Evolutionary conservation across 2,888 invertebrate genomes (phyloP).

Genomic region (Shargacucullia verbasci): DNA sequence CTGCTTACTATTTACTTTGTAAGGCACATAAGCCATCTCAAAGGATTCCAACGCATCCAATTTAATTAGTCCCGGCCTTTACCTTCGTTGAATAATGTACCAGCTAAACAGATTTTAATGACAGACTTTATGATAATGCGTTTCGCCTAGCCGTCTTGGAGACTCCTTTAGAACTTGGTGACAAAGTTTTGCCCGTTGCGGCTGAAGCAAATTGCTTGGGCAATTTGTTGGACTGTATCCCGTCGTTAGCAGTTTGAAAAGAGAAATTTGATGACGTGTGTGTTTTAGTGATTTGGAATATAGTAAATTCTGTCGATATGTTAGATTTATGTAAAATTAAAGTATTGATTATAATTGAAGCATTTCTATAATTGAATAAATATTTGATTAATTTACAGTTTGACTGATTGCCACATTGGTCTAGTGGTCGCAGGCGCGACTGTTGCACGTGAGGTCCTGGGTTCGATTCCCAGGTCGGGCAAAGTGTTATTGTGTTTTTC

Average conservation of each 20-base stretch:
- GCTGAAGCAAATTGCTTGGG: slow-evolving; percentile 62
- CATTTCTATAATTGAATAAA: too few relatives aligned
- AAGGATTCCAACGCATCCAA: slow-evolving; percentile 32
- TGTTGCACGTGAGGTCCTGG: too few relatives aligned
- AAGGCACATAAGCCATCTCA: slow-evolving; percentile 6
- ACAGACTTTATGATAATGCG: slow-evolving; percentile 22
- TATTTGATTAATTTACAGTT: too few relatives aligned
- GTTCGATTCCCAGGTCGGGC: too few relatives aligned
- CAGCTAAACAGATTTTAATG: slow-evolving; percentile 38
- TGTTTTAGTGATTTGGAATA: slow-evolving; percentile 3
- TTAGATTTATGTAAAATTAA: too few relatives aligned
- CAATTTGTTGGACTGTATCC: slow-evolving; percentile 47
- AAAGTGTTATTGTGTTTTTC: too few relatives aligned
- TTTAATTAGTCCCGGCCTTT: slow-evolving; percentile 39
- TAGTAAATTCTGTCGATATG: too few relatives aligned
- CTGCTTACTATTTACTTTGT: too few relatives aligned
- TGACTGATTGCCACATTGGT: too few relatives aligned
- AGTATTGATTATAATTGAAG: too few relatives aligned
- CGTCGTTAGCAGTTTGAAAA: slow-evolving; percentile 35
- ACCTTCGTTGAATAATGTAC: slow-evolving; percentile 38
- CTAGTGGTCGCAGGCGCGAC: too few relatives aligned
- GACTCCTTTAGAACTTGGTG: slow-evolving; percentile 23
- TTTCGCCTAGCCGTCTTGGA: slow-evolving; percentile 6
- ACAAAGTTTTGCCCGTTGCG: slow-evolving; percentile 50
- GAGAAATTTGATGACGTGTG: slow-evolving; percentile 37